These are phyloP conservation scores for Amiota minor DNA, from an alignment of 2,888 invertebrate species.

Conservation along the genomic window DNA sequence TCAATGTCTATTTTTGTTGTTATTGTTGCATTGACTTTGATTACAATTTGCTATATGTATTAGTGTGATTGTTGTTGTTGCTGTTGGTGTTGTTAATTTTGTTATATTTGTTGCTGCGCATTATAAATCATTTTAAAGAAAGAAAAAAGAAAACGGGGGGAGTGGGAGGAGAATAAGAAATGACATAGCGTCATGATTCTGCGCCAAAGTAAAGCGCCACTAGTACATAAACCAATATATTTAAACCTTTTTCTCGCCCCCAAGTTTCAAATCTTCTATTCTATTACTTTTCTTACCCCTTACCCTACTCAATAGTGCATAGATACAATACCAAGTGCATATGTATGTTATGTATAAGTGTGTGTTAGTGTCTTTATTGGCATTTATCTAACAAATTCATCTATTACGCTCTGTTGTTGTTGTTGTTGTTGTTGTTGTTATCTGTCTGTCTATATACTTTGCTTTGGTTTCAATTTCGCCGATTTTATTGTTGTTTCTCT, in stretches of 20 bases:
- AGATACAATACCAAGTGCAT: not conserved
- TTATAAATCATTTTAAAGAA: no score
- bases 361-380: not conserved
- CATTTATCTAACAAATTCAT: slow-evolving; percentile 17
- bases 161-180: no score
- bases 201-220: slow-evolving; percentile 3
- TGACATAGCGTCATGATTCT: no score
- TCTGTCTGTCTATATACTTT: slow-evolving; percentile 6
- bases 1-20: no score
- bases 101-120: no score
- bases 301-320: no score
- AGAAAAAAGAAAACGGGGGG: no score
- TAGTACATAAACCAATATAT: not conserved
- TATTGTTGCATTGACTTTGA: no score
- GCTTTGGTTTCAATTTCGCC: slow-evolving; percentile 4
- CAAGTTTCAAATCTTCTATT: not conserved
- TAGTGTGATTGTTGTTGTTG: no score
- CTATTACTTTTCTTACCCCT: not conserved
- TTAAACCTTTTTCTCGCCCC: not conserved
- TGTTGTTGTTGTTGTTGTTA: not conserved
- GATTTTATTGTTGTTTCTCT: not conserved
- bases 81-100: no score
- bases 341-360: not conserved
- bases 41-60: no score
- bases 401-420: slow-evolving; percentile 9